Conservation (phyloP, 2,797 vertebrate species). For the Capromys pilorides region DNA sequence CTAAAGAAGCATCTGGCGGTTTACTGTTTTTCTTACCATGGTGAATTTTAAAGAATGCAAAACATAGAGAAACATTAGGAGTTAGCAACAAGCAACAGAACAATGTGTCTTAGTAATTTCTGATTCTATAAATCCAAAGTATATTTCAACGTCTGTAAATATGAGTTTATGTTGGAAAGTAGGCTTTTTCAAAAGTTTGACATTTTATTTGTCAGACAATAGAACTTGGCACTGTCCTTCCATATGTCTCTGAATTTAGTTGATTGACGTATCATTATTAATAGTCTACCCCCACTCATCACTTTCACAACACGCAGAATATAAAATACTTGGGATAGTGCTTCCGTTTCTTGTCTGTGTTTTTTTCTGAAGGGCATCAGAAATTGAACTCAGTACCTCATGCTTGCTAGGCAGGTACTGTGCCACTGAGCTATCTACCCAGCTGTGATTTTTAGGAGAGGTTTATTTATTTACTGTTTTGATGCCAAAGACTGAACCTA, state of each 20-base stretch:
- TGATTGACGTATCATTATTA: constrained; percentile 47
- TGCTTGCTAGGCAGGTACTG: too few relatives aligned
- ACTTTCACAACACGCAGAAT: background rate
- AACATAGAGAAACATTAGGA: background rate
- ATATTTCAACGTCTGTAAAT: constrained; percentile 37
- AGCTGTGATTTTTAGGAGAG: too few relatives aligned
- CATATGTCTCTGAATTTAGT: constrained; percentile 27
- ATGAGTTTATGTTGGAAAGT: background rate
- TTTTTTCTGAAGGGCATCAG: background rate
- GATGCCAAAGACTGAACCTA: too few relatives aligned
- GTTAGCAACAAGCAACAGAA: background rate
- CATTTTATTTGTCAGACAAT: background rate
- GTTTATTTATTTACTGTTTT: too few relatives aligned
- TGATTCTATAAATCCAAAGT: constrained; percentile 8
- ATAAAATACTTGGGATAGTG: background rate
- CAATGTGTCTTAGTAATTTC: background rate
- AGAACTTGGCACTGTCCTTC: background rate
- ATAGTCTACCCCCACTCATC: background rate
- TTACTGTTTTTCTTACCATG: background rate
- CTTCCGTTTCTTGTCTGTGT: background rate
- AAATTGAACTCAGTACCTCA: too few relatives aligned
- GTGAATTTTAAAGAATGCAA: background rate
- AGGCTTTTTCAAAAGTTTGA: background rate
- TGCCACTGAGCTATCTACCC: too few relatives aligned
- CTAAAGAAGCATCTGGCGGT: background rate